These are phyloP conservation scores for Drosophila kanekoi DNA, from an alignment of 2,888 invertebrate genomes.

Conservation along the genomic window DNA sequence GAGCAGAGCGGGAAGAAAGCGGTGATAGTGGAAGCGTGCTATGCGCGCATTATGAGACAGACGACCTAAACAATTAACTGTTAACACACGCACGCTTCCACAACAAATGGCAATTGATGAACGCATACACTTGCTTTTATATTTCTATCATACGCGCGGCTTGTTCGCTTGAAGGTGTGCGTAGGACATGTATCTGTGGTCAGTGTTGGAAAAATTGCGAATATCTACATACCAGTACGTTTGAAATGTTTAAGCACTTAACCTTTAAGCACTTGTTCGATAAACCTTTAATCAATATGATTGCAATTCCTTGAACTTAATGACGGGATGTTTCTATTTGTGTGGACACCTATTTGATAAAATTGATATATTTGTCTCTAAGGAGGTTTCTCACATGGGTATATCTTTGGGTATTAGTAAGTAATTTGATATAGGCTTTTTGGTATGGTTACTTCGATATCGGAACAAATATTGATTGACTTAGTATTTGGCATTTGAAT, in stretches of 20 bases:
- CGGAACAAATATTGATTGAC: conserved; percentile 1
- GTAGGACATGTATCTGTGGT: no score
- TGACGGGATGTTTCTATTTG: no score
- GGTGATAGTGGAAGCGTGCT: conserved; percentile 11
- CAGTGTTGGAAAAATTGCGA: not conserved
- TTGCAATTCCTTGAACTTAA: no score
- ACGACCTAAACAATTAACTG: conserved; percentile 55
- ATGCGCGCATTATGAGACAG: conserved; percentile 34
- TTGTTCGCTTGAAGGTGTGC: not conserved
- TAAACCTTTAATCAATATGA: no score
- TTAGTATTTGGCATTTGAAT: not conserved
- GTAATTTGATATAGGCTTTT: not conserved
- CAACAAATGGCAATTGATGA: conserved; percentile 38
- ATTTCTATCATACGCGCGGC: not conserved
- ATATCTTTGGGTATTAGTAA: not conserved
- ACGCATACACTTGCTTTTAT: conserved; percentile 40
- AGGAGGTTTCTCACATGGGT: not conserved
- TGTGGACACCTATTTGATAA: no score
- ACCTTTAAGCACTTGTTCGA: no score
- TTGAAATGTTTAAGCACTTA: no score
- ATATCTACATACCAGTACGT: not conserved
- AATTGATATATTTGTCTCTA: no score
- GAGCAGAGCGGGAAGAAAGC: not conserved
- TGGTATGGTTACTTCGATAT: not conserved
- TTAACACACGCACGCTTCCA: conserved; percentile 40